A percentile compares a stretch with the other conserved stretches of the same genome.
Evolutionary conservation across 2,113 vertebrate species (phyloP).

Genomic region (Sorex araneus): DNA sequence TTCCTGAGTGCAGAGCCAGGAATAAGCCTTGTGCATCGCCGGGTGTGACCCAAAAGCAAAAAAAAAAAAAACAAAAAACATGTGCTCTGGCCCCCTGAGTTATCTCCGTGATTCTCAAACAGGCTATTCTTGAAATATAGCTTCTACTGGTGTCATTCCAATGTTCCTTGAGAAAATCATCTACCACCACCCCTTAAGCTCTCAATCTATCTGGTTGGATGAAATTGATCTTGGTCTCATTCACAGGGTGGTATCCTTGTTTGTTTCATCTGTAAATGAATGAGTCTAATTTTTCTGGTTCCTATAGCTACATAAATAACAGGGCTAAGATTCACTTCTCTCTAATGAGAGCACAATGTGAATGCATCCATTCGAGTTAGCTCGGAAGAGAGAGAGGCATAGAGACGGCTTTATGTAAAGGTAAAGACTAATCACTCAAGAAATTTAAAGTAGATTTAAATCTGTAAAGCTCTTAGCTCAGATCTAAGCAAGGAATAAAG

Average conservation of each 20-base stretch:
- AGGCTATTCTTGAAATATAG: neutral
- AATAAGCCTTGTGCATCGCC: too few species aligned
- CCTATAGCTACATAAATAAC: neutral
- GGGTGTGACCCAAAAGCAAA: too few species aligned
- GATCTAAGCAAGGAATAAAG: neutral
- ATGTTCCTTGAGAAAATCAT: neutral
- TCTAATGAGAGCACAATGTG: neutral
- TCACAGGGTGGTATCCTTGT: neutral
- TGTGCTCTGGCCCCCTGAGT: too few species aligned
- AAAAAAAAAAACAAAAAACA: too few species aligned
- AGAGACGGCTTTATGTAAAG: neutral
- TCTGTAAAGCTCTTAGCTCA: neutral
- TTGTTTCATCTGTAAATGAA: neutral
- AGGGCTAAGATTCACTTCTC: neutral
- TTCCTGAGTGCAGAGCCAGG: too few species aligned
- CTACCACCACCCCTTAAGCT: neutral
- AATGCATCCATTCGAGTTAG: neutral
- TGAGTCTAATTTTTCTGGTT: neutral
- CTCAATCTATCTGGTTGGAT: neutral
- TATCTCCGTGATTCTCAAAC: neutral
- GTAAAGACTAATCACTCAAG: neutral
- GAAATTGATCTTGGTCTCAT: neutral
- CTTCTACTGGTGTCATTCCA: neutral
- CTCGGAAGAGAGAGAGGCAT: neutral
- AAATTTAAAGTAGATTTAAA: neutral